Evolutionary conservation across 2,888 invertebrate genomes (phyloP), one percentile per base, ranked within the genome.

Genomic region (Cenopis cana): DNA sequence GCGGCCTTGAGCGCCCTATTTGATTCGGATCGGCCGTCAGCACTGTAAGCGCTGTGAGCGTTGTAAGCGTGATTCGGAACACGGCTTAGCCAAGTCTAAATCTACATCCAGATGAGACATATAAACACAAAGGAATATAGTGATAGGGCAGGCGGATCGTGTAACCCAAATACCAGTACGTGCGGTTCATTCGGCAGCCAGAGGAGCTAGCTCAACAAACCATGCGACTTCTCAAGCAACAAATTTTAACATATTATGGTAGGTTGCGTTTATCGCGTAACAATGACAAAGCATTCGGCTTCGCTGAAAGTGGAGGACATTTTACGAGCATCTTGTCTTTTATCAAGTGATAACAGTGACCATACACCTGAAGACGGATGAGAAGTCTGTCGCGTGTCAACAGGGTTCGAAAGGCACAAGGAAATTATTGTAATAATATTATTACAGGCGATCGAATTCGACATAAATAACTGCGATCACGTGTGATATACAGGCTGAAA

Each of bases 101-200:
- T 46, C 46, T 46, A n/a, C 8, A n/a, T 50, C 50, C 18, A 18
- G 10, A 18, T 50, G 4, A 18, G 20, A 12, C 9, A n/a, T 12
- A 33, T 10, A 24, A n/a, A 29, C 12, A 60, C n/a, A 29, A 46
- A 49, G 10, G 17, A 24, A 60, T 18, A 60, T 18, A 14, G 36
- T 14, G 50, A 20, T 54, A 64, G 24, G 9, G 29, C 38, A 54
- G 49, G 20, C 52, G 52, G 60, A 60, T 60, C 38, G 54, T 64
- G 52, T 64, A 64, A 64, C 64, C 54, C 64, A 54, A 20, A 64
- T 54, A 64, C 52, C 52, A 38, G 52, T 24, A 18, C 52, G 62
- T 17, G 52, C 64, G 20, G 50, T 50, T 12, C 11, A 18, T 20
- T 5, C 41, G 41, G 38, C 41, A 20, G 5, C 3, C 10, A 4